phyloP scores from a whole-genome alignment of 2,888 invertebrate genomes.

The Clepsis dumicolana region DNA sequence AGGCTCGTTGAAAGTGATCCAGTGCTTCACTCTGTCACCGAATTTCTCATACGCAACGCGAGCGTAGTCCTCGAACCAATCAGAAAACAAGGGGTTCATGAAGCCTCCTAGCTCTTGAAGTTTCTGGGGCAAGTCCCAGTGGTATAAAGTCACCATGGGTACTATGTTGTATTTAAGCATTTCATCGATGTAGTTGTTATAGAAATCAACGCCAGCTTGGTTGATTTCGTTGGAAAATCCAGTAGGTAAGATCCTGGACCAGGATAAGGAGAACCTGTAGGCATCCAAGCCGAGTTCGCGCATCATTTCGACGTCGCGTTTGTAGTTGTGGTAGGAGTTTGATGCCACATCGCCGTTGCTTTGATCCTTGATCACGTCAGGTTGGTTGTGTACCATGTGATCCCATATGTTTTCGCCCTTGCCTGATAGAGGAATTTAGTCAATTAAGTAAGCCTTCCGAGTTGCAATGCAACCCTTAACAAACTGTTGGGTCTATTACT shows the following conservation, averaged over 20 bases:
- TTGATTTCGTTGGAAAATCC: constrained; percentile 84
- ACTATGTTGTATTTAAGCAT: constrained; percentile 86
- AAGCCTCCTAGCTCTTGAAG: constrained; percentile 85
- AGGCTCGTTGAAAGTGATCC: constrained; percentile 83
- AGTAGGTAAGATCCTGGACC: constrained; percentile 87
- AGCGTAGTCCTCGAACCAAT: constrained; percentile 83
- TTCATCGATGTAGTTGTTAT: constrained; percentile 88
- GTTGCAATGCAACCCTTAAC: too few species aligned
- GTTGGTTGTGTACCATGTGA: constrained; percentile 60
- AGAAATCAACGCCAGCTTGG: constrained; percentile 87
- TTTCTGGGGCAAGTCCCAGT: constrained; percentile 83
- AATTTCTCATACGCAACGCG: constrained; percentile 69
- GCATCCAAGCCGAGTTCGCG: constrained; percentile 74
- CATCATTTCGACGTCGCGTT: constrained; percentile 82
- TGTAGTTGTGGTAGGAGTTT: constrained; percentile 65
- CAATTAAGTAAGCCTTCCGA: too few species aligned
- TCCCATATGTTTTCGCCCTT: constrained; percentile 59
- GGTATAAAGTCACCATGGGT: constrained; percentile 86
- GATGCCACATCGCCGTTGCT: constrained; percentile 60
- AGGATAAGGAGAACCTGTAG: constrained; percentile 86
- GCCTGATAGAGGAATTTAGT: neutral
- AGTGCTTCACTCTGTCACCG: constrained; percentile 64
- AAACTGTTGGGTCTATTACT: too few species aligned
- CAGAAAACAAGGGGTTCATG: constrained; percentile 68
- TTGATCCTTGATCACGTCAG: constrained; percentile 55